Conservation (phyloP, 2,888 invertebrate species). For the Caenorhabditis macrosperma region DNA sequence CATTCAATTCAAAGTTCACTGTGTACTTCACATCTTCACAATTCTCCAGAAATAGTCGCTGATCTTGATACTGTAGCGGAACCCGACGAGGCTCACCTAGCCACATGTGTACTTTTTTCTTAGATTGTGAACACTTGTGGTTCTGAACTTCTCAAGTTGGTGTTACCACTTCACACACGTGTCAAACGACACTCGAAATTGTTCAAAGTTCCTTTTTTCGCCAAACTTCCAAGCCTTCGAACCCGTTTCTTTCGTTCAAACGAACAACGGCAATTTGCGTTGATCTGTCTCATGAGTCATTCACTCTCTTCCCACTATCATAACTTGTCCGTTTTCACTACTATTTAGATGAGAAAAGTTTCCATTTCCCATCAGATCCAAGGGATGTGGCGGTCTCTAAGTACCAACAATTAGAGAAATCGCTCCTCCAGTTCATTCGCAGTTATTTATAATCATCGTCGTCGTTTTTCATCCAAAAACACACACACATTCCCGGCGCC, state of each 20-base stretch:
- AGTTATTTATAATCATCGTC: slow-evolving; percentile 14
- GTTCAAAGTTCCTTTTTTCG: neutral
- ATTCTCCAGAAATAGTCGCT: no score
- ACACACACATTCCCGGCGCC: slow-evolving; percentile 11
- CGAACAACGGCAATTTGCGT: no score
- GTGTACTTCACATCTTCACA: no score
- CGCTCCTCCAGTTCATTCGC: neutral
- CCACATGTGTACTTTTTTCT: no score
- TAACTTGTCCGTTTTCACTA: neutral
- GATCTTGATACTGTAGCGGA: no score
- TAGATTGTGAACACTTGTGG: no score
- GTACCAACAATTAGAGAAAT: slow-evolving; percentile 22
- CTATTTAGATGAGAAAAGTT: neutral
- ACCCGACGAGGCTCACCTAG: no score
- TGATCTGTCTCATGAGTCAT: no score
- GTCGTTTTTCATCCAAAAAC: neutral
- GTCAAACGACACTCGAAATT: neutral
- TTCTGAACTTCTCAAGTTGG: neutral
- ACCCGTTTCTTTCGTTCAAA: no score
- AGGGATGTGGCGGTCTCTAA: neutral
- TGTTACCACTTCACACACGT: neutral
- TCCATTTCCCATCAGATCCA: neutral
- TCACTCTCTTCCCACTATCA: no score
- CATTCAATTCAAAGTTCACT: no score
- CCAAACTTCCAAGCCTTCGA: neutral